A percentile compares a stretch with the other conserved stretches of the same genome.
phyloP scores from a whole-genome alignment of 2,113 vertebrate genomes.

The Ochotona curzoniae region DNA sequence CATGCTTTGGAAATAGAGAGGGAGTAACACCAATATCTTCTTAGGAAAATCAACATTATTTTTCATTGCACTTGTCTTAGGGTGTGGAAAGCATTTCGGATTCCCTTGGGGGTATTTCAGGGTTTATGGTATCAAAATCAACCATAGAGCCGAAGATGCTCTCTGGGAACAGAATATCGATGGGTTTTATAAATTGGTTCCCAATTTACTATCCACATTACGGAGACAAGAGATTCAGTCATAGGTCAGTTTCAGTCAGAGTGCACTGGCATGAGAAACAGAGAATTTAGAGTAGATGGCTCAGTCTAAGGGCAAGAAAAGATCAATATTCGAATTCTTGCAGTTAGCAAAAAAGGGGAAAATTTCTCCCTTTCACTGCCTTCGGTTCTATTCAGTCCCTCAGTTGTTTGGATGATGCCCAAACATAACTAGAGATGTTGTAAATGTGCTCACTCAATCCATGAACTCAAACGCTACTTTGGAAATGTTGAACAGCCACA shows the following conservation, averaged over 20 bases:
- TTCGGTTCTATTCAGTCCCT: neutral
- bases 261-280: neutral
- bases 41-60: neutral
- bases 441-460: neutral
- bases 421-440: neutral
- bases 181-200: neutral
- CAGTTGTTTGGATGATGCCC: neutral
- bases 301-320: neutral
- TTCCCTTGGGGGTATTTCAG: neutral
- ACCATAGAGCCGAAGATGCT: too few relatives aligned
- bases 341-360: neutral
- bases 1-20: neutral
- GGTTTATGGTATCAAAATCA: neutral
- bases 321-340: neutral
- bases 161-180: neutral
- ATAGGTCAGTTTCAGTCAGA: neutral
- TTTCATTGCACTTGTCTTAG: neutral
- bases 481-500: neutral
- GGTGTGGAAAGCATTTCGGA: neutral
- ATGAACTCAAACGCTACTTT: neutral
- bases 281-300: neutral
- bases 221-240: neutral
- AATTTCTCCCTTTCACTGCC: neutral
- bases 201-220: neutral
- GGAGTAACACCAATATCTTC: fast-evolving